Percentiles rank a stretch among this genome's conserved stretches.
Evolutionary conservation across 2,113 vertebrate species (phyloP).

Genomic region (Eudyptes chrysolophus): DNA sequence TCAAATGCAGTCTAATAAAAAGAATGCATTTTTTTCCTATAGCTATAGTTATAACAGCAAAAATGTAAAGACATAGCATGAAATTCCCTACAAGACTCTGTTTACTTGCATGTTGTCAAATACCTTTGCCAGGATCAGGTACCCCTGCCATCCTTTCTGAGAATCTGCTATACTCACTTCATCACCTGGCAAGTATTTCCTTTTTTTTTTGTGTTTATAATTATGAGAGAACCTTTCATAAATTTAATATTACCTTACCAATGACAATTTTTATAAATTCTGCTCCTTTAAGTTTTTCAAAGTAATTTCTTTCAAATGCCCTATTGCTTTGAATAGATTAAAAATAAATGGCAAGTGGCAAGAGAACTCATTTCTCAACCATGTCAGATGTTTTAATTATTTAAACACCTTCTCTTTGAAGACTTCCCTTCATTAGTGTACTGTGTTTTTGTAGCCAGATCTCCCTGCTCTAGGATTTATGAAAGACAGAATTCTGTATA

Average conservation of each 20-base stretch:
- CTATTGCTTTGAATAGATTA: not conserved
- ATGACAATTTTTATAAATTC: not conserved
- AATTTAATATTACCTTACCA: not conserved
- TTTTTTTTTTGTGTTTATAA: not conserved
- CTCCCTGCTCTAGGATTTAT: not conserved
- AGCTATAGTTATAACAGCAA: not conserved
- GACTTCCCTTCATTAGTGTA: not conserved
- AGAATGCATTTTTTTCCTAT: not conserved
- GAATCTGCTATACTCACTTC: not conserved
- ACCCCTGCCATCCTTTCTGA: not conserved
- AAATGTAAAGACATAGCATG: not conserved
- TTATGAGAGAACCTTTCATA: not conserved
- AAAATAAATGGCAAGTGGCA: not conserved
- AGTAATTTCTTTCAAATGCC: not conserved
- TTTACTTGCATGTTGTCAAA: not conserved
- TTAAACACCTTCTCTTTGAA: not conserved
- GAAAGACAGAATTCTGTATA: not conserved
- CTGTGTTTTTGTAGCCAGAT: not conserved
- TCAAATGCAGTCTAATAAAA: not conserved
- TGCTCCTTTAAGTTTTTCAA: not conserved
- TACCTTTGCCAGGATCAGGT: not conserved
- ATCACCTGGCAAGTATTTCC: not conserved
- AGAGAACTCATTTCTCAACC: not conserved
- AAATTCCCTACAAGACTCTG: not conserved
- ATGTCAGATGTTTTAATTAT: slow-evolving; percentile 26